Evolutionary conservation across 2,888 invertebrate species (phyloP), one percentile per base, ranked within the genome.

Genomic region (Sabatieria punctata): DNA sequence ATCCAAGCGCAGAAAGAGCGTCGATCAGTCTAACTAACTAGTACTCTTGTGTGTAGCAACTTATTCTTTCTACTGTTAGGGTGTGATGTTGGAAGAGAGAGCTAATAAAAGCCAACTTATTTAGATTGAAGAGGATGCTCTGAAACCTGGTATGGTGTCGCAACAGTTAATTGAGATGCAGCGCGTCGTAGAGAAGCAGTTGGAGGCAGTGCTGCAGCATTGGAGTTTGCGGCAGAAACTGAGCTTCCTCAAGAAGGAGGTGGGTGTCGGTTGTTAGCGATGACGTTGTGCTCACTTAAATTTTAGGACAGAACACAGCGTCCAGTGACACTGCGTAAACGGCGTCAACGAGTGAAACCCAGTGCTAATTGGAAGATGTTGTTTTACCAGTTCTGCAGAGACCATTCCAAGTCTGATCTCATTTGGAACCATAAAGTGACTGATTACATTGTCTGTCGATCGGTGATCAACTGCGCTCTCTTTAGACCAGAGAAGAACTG

Each of bases 401-500:
- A 97, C 71, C 95, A 95, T 65, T 80, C 85, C 48, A 76, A 86
- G 66, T 86, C 95, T 1, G 91, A 95, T 71, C 75, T 99, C 36
- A 89, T 97, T 61, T 99, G 97, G 97, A 99, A 97, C 68, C 89
- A 89, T 64, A 91, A 89, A 69, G 84, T 83, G 59, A 65, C 19
- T 21, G 30, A 41, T 6, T 21, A 18, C 15, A 37, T 48, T 22
- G 40, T n/a, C n/a, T n/a, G n/a, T n/a, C n/a, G n/a, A 6, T 8
- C 26, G 24, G 8, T 25, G 13, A 58, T 49, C 21, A 19, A 21
- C 36, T 46, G 47, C 43, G 45, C 44, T 51, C 43, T 33, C 60
- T 63, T 8, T 57, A 85, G 82, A 97, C 95, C 0, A 75, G 95
- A 43, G 93, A 93, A 69, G 95, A 97, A 66, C 72, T 97, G 45